These are phyloP conservation scores for Ahaetulla prasina DNA, from an alignment of 2,113 vertebrate species.

Conservation along the genomic window DNA sequence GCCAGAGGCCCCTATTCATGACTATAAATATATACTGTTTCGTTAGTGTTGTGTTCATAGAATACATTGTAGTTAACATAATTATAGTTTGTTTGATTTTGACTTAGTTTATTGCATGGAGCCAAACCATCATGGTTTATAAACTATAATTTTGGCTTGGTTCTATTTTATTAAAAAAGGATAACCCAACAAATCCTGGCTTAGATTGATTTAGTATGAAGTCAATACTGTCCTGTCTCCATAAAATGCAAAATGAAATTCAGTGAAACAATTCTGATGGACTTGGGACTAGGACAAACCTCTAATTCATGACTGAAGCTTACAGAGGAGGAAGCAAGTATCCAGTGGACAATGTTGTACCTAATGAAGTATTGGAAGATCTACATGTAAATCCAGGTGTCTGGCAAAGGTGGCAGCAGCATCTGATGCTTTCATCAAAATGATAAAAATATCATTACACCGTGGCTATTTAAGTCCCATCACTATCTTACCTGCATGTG, in stretches of 20 bases:
- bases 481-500: background rate
- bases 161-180: background rate
- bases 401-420: background rate
- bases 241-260: background rate
- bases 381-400: background rate
- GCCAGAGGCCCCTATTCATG: too few relatives aligned
- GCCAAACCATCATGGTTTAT: background rate
- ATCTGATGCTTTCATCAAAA: background rate
- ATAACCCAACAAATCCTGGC: background rate
- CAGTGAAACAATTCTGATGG: background rate
- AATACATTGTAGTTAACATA: background rate
- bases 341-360: background rate
- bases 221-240: background rate
- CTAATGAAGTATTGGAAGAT: background rate
- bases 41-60: background rate
- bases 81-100: background rate
- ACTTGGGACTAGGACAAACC: background rate
- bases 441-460: background rate
- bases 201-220: background rate
- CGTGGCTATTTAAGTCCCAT: background rate
- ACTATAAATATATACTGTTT: background rate
- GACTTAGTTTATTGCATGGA: background rate
- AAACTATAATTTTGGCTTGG: background rate
- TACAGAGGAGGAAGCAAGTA: background rate
- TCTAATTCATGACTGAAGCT: background rate